Percentiles rank a stretch among this genome's conserved stretches.
These are phyloP conservation scores for Melopsittacus undulatus DNA, from an alignment of 2,797 vertebrate species.

Conservation along the genomic window DNA sequence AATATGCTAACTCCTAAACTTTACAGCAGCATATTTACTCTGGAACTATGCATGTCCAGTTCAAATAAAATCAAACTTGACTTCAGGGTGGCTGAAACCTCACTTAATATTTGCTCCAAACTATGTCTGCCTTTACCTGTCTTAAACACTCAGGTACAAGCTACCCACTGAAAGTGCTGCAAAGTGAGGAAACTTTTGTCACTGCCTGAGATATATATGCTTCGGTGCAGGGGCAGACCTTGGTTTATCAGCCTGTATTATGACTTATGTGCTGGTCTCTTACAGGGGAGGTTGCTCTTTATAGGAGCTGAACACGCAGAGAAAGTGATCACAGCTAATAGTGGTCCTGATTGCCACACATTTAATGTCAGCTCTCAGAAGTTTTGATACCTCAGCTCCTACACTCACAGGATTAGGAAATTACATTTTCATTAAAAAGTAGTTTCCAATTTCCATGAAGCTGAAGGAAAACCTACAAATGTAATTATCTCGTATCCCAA, in stretches of 20 bases:
- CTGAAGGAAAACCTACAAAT: not conserved
- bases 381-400: not conserved
- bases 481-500: not conserved
- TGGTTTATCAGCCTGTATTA: not conserved
- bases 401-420: not conserved
- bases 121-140: not conserved
- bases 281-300: not conserved
- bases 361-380: not conserved
- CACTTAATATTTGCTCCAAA: not conserved
- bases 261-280: fast-evolving
- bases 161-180: not conserved
- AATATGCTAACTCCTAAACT: not conserved
- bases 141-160: not conserved
- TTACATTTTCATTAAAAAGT: not conserved
- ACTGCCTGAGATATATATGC: fast-evolving
- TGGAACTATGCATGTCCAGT: not conserved
- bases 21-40: not conserved
- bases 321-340: not conserved
- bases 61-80: not conserved
- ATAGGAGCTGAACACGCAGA: not conserved
- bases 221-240: not conserved
- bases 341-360: not conserved
- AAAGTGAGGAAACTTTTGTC: not conserved
- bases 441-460: not conserved
- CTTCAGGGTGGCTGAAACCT: not conserved